phyloP scores from a whole-genome alignment of 92 coral and sea anemone genomes.

The Parazoanthus darwini region DNA sequence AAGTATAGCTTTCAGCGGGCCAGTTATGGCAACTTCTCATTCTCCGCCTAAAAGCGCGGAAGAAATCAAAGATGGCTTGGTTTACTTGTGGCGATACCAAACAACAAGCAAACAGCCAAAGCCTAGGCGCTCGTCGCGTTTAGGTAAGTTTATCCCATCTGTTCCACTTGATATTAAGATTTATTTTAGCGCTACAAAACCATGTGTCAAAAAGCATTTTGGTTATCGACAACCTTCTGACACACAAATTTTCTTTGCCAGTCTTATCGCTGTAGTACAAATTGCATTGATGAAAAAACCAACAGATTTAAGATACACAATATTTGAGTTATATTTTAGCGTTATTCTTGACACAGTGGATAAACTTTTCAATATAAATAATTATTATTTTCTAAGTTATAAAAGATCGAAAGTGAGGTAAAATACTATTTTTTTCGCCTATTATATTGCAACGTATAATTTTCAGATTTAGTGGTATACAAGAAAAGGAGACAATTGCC shows the following conservation, averaged over 20 bases:
- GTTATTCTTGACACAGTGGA: not conserved
- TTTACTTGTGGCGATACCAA: slow-evolving; percentile 83
- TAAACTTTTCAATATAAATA: not conserved
- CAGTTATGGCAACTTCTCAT: slow-evolving; percentile 82
- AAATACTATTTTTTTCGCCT: not conserved
- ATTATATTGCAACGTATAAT: not conserved
- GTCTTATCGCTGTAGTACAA: not conserved
- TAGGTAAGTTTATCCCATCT: slow-evolving; percentile 68
- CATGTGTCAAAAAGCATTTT: not conserved
- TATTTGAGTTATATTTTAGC: not conserved
- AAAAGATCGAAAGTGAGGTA: not conserved
- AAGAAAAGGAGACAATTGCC: too few species aligned
- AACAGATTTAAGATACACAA: not conserved
- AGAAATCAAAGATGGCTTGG: slow-evolving; percentile 63
- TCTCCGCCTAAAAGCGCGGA: slow-evolving; percentile 18
- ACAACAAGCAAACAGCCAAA: slow-evolving; percentile 45
- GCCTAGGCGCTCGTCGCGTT: slow-evolving; percentile 74
- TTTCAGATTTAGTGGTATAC: not conserved
- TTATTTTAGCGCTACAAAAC: not conserved
- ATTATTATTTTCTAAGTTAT: not conserved
- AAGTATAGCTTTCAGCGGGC: slow-evolving; percentile 61
- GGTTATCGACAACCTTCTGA: not conserved
- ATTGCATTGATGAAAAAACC: not conserved
- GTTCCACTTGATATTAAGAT: too few species aligned
- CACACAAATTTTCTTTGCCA: not conserved